Conservation (phyloP, 2,113 vertebrate genomes). For the Saccopteryx leptura region DNA sequence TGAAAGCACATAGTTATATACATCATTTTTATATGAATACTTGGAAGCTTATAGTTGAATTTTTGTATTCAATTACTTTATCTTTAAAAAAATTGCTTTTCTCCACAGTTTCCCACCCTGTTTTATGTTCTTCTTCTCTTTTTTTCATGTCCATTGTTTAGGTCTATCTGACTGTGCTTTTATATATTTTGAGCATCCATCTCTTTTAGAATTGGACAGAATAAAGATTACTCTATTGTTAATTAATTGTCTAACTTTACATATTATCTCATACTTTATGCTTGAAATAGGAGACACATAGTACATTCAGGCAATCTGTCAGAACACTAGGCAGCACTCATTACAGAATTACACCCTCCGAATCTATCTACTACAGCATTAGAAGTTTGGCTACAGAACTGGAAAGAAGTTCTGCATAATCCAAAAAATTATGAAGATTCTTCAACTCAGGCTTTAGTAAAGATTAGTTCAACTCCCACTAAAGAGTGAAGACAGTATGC, state of each 20-base stretch:
- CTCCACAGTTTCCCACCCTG: neutral
- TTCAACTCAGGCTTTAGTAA: neutral
- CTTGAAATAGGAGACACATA: neutral
- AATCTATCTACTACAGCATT: neutral
- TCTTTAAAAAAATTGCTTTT: conserved; percentile 27
- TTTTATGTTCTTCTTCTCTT: neutral
- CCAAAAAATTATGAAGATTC: neutral
- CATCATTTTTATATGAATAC: neutral
- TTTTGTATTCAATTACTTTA: neutral
- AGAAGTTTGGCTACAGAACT: neutral
- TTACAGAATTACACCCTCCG: neutral
- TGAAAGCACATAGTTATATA: neutral
- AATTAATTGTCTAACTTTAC: neutral
- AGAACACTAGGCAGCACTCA: neutral
- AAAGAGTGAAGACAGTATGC: neutral
- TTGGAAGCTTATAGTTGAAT: neutral
- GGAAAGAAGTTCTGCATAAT: neutral
- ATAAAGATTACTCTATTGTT: neutral
- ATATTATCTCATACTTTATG: neutral
- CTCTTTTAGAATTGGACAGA: neutral
- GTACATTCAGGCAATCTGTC: neutral
- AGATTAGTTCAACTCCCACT: neutral
- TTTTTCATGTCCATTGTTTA: neutral
- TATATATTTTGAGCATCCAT: neutral
- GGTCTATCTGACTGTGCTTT: neutral